Evolutionary conservation across 2,888 invertebrate genomes (phyloP), one percentile per base, ranked within the genome.

Genomic region (Agrenia bidenticulata): DNA sequence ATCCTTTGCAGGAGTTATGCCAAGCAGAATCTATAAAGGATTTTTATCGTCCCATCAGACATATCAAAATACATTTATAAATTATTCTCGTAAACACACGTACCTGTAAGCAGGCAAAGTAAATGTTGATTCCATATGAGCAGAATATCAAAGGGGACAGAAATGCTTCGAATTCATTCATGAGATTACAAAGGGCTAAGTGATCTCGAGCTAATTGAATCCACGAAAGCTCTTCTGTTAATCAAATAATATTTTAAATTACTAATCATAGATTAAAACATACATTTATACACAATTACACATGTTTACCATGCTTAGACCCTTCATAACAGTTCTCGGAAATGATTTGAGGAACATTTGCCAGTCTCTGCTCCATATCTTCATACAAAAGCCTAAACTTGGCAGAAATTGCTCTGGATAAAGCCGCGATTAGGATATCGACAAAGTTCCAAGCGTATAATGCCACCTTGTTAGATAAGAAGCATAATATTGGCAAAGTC

Each of bases 91-190:
- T 11, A 39, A 11, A 39, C 15, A 11, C 7, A 39, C 15, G 39
- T 17, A 67, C 71, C 67, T 71, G 71, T 4, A 66, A 50, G 39
- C 71, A 71, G 24, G 66, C 55, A 53, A 63, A 68, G 56, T 54
- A 71, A 32, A 67, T 68, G 50, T 68, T 71, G 15, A 68, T 57
- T 0, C 57, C 54, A 23, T 68, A 71, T 5, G 71, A 68, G 1
- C 57, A 56, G 37, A 71, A 71, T 23, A 68, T 61, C 0, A 71
- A 42, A 0, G 68, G 71, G 1, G 71, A 68, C 19, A 69, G 60
- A 24, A 56, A 68, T 4, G 2, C 24, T 51, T 65, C 65, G n/a
- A 69, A 32, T 37, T 66, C 50, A 4, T 57, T 57, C 2, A 69
- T 39, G 1, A 69, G 26, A 24, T 66, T 57, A 32, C 66, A 69